These are phyloP conservation scores for Phyto melanocephala DNA, from an alignment of 2,888 invertebrate genomes.

Conservation along the genomic window DNA sequence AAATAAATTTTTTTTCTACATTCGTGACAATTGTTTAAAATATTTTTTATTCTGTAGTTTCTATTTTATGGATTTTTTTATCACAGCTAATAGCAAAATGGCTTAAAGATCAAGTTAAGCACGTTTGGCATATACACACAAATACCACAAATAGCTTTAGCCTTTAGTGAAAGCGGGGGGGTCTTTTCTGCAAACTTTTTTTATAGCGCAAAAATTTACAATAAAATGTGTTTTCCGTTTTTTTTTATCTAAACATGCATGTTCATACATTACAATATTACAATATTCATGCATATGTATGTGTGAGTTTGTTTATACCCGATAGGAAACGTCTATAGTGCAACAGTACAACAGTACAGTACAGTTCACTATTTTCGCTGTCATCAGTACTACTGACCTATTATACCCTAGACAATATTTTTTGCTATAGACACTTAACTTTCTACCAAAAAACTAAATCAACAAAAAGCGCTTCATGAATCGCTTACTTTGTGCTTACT, in stretches of 20 bases:
- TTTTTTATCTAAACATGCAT: not conserved
- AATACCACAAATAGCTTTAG: conserved; percentile 32
- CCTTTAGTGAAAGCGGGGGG: not conserved
- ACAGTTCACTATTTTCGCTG: too few relatives aligned
- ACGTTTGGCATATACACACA: conserved; percentile 40
- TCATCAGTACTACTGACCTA: too few relatives aligned
- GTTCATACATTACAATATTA: too few relatives aligned
- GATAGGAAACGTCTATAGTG: too few relatives aligned
- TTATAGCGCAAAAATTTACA: conserved; percentile 22
- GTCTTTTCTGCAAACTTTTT: not conserved
- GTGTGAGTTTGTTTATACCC: too few relatives aligned
- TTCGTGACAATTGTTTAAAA: conserved; percentile 45
- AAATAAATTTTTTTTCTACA: not conserved
- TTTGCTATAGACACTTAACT: too few relatives aligned
- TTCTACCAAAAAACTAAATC: too few relatives aligned
- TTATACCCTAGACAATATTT: too few relatives aligned
- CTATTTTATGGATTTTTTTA: not conserved
- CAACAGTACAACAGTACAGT: too few relatives aligned
- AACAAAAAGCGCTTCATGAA: too few relatives aligned
- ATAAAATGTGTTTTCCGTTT: conserved; percentile 19
- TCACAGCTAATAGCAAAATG: conserved; percentile 30
- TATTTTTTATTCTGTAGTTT: conserved; percentile 24
- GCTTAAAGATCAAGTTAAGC: conserved; percentile 49
- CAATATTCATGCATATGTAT: too few relatives aligned
- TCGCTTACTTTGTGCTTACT: too few relatives aligned